Base-by-base conservation (phyloP, 2,797 vertebrate genomes). In the Myotis pilosus region DNA sequence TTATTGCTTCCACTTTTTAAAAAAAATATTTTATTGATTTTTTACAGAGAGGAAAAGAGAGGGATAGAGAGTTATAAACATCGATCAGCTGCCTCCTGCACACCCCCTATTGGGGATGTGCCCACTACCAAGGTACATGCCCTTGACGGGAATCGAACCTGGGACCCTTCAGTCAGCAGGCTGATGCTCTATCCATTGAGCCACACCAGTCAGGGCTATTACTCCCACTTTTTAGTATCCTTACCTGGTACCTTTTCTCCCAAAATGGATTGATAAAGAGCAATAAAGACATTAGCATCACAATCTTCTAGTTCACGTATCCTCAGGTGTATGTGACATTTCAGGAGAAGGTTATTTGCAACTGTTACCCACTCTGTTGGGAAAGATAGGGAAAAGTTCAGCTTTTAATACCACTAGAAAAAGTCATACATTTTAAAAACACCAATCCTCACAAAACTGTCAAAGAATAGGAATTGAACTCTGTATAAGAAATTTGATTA, bases 231-330 rank as follows among this genome's bases (percentile, higher is more conserved):
- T 75, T 93, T 51, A 8, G 0, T 41, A 87, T 76, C 90, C 97
- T 98, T 98, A 99, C 99, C 99, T 99, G 99, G 99, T 87, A 99
- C 99, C 83, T 98, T 98, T 96, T 99, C 99, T 95, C 98, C 99
- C 84, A 99, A 96, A 97, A 99, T 98, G 55, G 98, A 99, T 79
- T 99, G 99, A 95, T 99, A 99, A 89, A 99, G 98, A 75, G 28
- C 71, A 96, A 99, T 98, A 97, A 99, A 99, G 82, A 99, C 98
- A 66, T 98, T 98, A 94, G 99, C 99, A 96, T 98, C 98, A 95
- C 99, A 99, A 68, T 99, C 99, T 0, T 98, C 97, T 93, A 99
- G 97, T 93, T 97, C 98, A 33, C 96, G 98, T 96, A 99, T 97
- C 79, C 95, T 98, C 83, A 98, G 97, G 92, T 98, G 98, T 97